Base-by-base conservation (phyloP, 2,888 invertebrate genomes). In the Scaptomyza flava region DNA sequence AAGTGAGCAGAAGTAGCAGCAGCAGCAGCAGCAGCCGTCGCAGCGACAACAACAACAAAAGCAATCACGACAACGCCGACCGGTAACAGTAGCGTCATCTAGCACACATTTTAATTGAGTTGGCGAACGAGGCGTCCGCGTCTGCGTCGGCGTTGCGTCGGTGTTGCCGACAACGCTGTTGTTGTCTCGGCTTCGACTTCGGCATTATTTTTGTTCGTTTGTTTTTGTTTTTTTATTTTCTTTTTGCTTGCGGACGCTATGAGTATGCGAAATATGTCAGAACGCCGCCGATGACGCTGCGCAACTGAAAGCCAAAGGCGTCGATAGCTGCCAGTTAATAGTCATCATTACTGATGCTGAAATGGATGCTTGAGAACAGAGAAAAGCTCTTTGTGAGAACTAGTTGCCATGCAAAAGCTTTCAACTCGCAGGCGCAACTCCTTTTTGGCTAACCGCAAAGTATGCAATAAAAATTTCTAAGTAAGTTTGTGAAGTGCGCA, bases 71-170 rank as follows among this genome's bases (percentile, higher is more conserved):
- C 34, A 17, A 41, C 34, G n/a, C 4, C 20, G 34, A 80, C 81
- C 77, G 75, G 82, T 78, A 79, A 77, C 72, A 54, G 66, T 84
- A 79, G 68, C 85, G 75, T 83, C 87, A 87, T 86, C 81, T 86
- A 81, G 68, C 79, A 81, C 76, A 82, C 85, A 81, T 68, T 77
- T 86, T 81, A 83, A 81, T 79, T 83, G 81, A 68, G 86, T 68
- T 82, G 68, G 56, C 67, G 67, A 77, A 77, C 81, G 81, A 79
- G 79, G 56, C 77, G 68, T 50, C 36, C 14, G 69, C 61, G 68
- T 61, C 60, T 51, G 67, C 65, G 77, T 66, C 61, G 51, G 75
- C 59, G 79, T 57, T 69, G 74, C 67, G 61, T 69, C 74, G 68
- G 58, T 59, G 65, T 61, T 54, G 36, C 36, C 60, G 61, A 41